Percentiles rank a stretch among this genome's conserved stretches.
Conservation (phyloP, 2,888 invertebrate genomes). For the Oscheius sp. region DNA sequence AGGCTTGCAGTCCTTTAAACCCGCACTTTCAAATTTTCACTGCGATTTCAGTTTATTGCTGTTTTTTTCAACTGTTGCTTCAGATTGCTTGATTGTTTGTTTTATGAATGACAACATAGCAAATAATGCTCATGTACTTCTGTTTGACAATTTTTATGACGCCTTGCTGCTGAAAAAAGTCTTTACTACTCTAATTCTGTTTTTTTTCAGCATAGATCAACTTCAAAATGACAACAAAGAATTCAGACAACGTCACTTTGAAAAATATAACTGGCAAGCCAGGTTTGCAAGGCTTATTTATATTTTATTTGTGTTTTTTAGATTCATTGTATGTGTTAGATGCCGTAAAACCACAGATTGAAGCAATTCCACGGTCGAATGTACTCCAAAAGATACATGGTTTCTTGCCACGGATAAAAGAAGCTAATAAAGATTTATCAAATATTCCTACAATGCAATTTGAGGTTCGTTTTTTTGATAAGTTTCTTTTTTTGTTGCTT, state of each 20-base stretch:
- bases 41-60: too few species aligned
- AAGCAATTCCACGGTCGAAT: not conserved
- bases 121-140: too few species aligned
- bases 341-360: constrained; percentile 9
- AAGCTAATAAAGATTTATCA: constrained; percentile 51
- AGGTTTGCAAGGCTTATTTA: not conserved
- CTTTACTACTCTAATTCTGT: not conserved
- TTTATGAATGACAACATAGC: too few species aligned
- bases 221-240: not conserved
- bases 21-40: constrained; percentile 36
- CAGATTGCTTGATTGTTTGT: too few species aligned
- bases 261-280: not conserved
- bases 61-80: too few species aligned
- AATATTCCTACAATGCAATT: not conserved
- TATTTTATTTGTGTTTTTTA: not conserved
- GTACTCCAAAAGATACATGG: constrained; percentile 33
- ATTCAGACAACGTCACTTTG: constrained; percentile 1
- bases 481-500: too few species aligned
- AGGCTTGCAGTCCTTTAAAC: not conserved
- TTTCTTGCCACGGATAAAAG: constrained; percentile 59
- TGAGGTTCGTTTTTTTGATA: not conserved
- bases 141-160: too few species aligned
- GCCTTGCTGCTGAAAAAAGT: too few species aligned
- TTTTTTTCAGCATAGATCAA: not conserved
- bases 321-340: constrained; percentile 5